phyloP scores from a whole-genome alignment of 2,888 invertebrate species.

The Charanyca ferruginea region DNA sequence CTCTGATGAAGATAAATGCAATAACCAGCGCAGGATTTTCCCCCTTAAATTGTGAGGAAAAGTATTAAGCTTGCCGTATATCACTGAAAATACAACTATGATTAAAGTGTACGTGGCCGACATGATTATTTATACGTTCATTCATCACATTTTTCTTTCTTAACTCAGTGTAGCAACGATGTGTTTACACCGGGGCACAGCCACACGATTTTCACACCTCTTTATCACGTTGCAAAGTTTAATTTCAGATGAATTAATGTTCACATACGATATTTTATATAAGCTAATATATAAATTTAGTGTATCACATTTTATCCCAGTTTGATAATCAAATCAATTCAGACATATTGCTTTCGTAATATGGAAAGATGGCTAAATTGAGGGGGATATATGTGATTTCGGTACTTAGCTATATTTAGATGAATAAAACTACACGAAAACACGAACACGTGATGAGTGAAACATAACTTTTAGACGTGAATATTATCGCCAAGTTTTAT shows the following conservation, averaged over 20 bases:
- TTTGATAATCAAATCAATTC: slow-evolving; percentile 65
- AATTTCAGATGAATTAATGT: slow-evolving; percentile 47
- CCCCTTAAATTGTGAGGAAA: slow-evolving; percentile 37
- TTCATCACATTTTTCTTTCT: slow-evolving; percentile 79
- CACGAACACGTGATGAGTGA: slow-evolving; percentile 16
- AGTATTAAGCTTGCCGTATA: slow-evolving; percentile 42
- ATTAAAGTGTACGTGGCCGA: slow-evolving; percentile 76
- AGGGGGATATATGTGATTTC: slow-evolving; percentile 8
- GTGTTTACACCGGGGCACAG: slow-evolving; percentile 61
- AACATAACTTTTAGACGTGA: slow-evolving; percentile 6
- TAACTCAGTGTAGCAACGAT: slow-evolving; percentile 63
- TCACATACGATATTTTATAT: slow-evolving; percentile 53
- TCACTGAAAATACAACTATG: slow-evolving; percentile 68
- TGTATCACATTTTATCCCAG: slow-evolving; percentile 60
- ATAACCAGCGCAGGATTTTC: slow-evolving; percentile 10
- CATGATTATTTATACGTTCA: slow-evolving; percentile 80
- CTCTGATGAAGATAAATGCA: slow-evolving; percentile 16
- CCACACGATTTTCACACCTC: slow-evolving; percentile 65
- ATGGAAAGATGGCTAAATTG: slow-evolving; percentile 24
- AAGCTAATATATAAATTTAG: slow-evolving; percentile 63
- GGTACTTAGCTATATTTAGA: slow-evolving; percentile 12
- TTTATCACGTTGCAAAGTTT: slow-evolving; percentile 56
- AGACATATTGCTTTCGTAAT: slow-evolving; percentile 49
- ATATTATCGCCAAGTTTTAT: neutral
- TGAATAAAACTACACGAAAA: neutral